phyloP scores from a whole-genome alignment of 2,888 invertebrate genomes.

The Pyrrhia umbra region DNA sequence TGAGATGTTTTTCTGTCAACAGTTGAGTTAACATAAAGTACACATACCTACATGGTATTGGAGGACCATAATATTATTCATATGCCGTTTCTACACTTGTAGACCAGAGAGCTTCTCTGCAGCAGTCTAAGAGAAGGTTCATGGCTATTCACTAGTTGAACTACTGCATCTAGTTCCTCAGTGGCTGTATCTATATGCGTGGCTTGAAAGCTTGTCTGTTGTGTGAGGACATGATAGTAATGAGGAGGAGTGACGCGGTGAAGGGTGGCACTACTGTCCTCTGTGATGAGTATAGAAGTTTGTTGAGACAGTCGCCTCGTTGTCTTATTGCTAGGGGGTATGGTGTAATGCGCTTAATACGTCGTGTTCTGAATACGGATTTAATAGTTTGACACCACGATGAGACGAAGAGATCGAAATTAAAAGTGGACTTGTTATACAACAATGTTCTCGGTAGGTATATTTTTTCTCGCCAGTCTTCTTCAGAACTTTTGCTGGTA shows the following conservation, averaged over 20 bases:
- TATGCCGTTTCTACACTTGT: no score
- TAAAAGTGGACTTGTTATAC: no score
- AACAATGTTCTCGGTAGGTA: no score
- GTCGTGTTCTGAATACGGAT: not conserved
- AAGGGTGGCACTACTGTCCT: slow-evolving; percentile 5
- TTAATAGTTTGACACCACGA: no score
- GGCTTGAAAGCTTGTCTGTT: slow-evolving; percentile 51
- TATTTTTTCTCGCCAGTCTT: no score
- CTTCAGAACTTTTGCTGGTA: no score
- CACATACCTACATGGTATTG: no score
- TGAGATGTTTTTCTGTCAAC: no score
- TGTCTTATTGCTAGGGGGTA: slow-evolving; percentile 1
- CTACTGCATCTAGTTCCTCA: slow-evolving; percentile 12
- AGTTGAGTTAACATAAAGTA: no score
- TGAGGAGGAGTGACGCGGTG: slow-evolving; percentile 28
- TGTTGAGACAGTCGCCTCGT: not conserved
- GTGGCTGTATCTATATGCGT: slow-evolving; percentile 10
- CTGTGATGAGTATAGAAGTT: not conserved
- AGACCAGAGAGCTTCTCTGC: no score
- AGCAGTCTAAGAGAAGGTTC: not conserved
- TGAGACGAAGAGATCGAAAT: no score
- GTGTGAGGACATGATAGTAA: slow-evolving; percentile 36
- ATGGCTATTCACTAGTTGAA: not conserved
- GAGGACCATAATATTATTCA: no score
- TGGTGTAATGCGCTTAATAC: not conserved